Percentiles rank a stretch among this genome's conserved stretches.
Conservation (phyloP, 2,797 vertebrate genomes). For the Gobio occitaniae region DNA sequence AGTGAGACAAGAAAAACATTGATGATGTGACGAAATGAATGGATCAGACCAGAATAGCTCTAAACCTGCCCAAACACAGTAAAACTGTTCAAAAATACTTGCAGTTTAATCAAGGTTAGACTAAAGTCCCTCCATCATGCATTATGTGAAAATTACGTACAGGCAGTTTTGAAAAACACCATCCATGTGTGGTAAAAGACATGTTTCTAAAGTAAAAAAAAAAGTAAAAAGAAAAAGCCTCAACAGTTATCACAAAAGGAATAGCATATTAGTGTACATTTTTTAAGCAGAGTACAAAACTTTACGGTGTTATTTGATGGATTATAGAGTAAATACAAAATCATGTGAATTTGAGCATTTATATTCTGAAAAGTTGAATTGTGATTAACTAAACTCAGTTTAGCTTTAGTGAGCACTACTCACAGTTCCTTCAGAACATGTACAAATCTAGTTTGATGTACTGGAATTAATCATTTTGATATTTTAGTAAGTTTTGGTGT, state of each 20-base stretch:
- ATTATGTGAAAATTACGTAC: neutral
- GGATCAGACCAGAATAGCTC: neutral
- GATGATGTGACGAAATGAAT: neutral
- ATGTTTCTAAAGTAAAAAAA: no score
- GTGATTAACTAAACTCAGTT: neutral
- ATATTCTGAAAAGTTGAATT: neutral
- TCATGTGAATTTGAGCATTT: neutral
- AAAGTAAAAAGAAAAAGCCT: neutral
- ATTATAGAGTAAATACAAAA: neutral
- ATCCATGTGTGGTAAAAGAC: no score
- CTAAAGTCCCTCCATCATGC: neutral
- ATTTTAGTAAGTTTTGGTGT: neutral
- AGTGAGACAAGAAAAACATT: neutral
- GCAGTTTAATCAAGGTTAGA: neutral
- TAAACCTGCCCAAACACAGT: neutral
- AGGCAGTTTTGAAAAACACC: no score
- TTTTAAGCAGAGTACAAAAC: neutral
- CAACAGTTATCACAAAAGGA: neutral
- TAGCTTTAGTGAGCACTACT: neutral
- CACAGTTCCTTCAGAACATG: neutral
- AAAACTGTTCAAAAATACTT: neutral
- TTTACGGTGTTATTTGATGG: neutral
- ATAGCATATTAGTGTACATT: neutral
- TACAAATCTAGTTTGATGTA: neutral
- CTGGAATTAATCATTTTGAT: neutral